A percentile compares a stretch with the other conserved stretches of the same genome.
Evolutionary conservation across 2,888 invertebrate genomes (phyloP).

Genomic region (Dicyrtomina minuta): DNA sequence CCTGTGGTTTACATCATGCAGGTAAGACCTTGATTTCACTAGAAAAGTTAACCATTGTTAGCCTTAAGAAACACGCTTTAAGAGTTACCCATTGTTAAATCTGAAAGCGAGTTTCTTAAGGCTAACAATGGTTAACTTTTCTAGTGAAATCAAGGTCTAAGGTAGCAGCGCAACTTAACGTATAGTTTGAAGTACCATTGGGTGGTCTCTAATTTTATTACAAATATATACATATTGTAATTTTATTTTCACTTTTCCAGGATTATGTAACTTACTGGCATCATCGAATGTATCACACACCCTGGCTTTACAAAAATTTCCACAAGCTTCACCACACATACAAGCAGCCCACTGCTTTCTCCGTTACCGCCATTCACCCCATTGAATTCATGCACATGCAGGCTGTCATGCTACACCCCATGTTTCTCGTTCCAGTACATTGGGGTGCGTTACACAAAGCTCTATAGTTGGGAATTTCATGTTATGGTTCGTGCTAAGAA

Average conservation of each 20-base stretch:
- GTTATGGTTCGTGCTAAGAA: neutral
- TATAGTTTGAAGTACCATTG: no score
- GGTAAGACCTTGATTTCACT: no score
- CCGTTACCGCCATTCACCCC: constrained; percentile 73
- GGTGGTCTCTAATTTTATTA: no score
- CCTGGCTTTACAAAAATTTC: constrained; percentile 69
- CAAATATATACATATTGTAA: no score
- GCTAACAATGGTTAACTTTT: no score
- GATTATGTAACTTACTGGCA: constrained; percentile 69
- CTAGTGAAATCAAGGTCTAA: no score
- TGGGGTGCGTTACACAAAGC: constrained; percentile 63
- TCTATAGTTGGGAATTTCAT: no score
- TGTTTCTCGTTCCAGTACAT: constrained; percentile 67
- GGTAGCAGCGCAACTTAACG: no score
- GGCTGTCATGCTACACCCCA: constrained; percentile 63
- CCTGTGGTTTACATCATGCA: constrained; percentile 66
- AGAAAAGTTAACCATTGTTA: no score
- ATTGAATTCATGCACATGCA: constrained; percentile 69
- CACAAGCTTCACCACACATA: constrained; percentile 75
- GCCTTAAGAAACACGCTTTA: no score
- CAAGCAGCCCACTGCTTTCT: constrained; percentile 74
- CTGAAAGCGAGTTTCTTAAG: no score
- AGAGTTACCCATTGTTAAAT: no score
- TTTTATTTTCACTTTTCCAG: constrained; percentile 54
- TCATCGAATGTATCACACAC: constrained; percentile 69